phyloP scores from a whole-genome alignment of 2,797 vertebrate genomes.

The Crocodylus rhombifer region DNA sequence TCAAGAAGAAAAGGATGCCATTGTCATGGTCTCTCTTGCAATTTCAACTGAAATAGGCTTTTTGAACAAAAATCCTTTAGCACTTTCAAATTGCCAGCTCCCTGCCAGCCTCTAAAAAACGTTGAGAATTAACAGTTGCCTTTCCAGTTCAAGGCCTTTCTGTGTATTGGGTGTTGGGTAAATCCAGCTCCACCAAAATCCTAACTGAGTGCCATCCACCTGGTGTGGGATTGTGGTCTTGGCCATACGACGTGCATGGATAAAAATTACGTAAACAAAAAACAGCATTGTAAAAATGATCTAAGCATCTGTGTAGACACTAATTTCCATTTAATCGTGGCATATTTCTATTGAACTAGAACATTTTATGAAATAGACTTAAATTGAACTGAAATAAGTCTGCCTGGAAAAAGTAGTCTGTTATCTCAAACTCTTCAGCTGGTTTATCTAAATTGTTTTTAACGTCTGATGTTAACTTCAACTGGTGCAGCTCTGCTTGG shows the following conservation, averaged over 20 bases:
- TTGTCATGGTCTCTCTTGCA: background rate
- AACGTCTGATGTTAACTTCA: background rate
- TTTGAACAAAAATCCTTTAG: background rate
- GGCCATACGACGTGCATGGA: background rate
- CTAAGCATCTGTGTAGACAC: rapidly evolving
- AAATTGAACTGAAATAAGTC: background rate
- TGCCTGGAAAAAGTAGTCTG: background rate
- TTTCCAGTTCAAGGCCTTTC: background rate
- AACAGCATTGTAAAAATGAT: too few species aligned
- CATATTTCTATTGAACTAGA: background rate
- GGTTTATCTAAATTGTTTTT: background rate
- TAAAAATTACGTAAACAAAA: too few species aligned
- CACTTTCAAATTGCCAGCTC: background rate
- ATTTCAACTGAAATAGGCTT: background rate
- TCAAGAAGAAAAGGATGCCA: background rate
- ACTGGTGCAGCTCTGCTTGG: background rate
- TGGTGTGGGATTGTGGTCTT: rapidly evolving
- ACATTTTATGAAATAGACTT: rapidly evolving
- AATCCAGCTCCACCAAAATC: rapidly evolving
- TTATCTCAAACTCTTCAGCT: background rate
- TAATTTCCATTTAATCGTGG: background rate
- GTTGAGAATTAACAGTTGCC: rapidly evolving
- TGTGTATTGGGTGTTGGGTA: rapidly evolving
- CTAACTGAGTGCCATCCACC: rapidly evolving
- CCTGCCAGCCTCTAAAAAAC: background rate